Conservation (phyloP, 2,113 vertebrate genomes). For the Fregetta grallaria region DNA sequence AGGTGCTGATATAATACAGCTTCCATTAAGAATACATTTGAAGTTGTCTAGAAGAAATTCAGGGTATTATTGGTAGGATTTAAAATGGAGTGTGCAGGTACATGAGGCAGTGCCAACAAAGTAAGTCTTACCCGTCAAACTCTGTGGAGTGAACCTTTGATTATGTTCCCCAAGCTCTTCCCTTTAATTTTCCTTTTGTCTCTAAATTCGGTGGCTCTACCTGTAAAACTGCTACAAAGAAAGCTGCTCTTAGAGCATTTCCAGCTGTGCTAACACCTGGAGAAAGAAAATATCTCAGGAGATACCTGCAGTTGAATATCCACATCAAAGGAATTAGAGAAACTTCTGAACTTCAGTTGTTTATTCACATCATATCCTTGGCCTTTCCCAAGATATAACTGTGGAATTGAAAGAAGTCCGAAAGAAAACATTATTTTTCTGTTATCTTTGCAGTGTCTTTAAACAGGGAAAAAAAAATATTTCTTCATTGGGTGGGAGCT, state of each 20-base stretch:
- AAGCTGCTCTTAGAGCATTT: background rate
- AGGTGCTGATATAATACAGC: background rate
- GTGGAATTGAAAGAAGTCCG: background rate
- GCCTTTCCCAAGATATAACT: background rate
- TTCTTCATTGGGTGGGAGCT: background rate
- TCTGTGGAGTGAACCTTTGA: background rate
- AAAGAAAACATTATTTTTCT: background rate
- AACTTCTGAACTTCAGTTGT: background rate
- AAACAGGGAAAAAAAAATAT: background rate
- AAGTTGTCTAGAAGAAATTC: background rate
- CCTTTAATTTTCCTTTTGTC: constrained; percentile 28
- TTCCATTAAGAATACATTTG: background rate
- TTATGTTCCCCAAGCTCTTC: background rate
- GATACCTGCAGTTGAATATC: background rate
- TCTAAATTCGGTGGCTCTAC: background rate
- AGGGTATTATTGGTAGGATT: background rate
- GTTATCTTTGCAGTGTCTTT: background rate
- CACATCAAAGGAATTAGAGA: background rate
- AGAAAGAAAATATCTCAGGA: background rate
- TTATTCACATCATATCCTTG: background rate
- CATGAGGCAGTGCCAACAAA: background rate
- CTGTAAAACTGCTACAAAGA: background rate
- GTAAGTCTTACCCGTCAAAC: background rate
- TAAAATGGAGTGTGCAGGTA: background rate
- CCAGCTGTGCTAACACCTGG: background rate